A percentile compares a stretch with the other conserved stretches of the same genome.
Conservation (phyloP, 1,140 invertebrate species). For the Lasioglossum baleicum region DNA sequence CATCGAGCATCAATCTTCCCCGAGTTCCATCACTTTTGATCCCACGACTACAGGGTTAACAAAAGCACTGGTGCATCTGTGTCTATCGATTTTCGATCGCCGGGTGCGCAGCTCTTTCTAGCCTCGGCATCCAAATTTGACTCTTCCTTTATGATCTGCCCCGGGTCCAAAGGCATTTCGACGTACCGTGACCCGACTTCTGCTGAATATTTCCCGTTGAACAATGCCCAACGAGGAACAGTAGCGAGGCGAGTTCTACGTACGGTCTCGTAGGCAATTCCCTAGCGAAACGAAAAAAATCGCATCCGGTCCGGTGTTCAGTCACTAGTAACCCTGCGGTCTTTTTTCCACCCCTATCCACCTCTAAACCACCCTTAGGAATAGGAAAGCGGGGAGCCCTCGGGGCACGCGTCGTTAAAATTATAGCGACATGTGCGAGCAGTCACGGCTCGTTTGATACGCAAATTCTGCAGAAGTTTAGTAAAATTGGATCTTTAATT, state of each 20-base stretch:
- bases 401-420: slow-evolving; percentile 50
- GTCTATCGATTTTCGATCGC: no score
- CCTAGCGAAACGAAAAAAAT: slow-evolving; percentile 41
- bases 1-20: no score
- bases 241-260: slow-evolving; percentile 5
- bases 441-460: slow-evolving; percentile 60
- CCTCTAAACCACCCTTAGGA: neutral
- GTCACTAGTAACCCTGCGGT: slow-evolving; percentile 31
- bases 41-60: no score
- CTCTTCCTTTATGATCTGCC: neutral
- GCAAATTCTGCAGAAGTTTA: slow-evolving; percentile 43
- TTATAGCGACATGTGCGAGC: slow-evolving; percentile 60
- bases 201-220: neutral
- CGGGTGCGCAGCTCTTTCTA: no score
- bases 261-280: slow-evolving; percentile 37
- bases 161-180: neutral
- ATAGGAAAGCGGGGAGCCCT: slow-evolving; percentile 10
- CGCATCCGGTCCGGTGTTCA: slow-evolving; percentile 31
- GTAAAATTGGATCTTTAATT: slow-evolving; percentile 59
- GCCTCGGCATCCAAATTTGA: neutral
- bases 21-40: no score
- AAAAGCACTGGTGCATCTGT: no score
- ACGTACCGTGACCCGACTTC: neutral
- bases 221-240: slow-evolving; percentile 2
- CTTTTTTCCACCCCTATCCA: slow-evolving; percentile 42